Evolutionary conservation across 1,140 invertebrate species (phyloP).

Genomic region (Coptotermes formosanus): DNA sequence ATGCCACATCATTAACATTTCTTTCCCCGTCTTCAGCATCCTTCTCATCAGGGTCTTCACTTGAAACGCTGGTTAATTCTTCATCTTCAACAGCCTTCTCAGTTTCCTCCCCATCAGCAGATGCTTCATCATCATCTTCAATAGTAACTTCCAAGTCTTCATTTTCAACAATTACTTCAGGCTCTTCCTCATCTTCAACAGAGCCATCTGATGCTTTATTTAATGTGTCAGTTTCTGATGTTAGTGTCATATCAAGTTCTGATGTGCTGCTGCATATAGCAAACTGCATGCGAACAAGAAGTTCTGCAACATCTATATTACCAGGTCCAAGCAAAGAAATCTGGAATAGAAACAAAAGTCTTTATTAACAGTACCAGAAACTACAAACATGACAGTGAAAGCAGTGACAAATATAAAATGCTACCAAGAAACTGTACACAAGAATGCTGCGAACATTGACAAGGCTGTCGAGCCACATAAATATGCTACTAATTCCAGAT

Average conservation of each 20-base stretch:
- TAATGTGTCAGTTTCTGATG: neutral
- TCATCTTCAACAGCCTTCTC: neutral
- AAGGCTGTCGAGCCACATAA: too few relatives aligned
- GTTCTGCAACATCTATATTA: constrained; percentile 12
- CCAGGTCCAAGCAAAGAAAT: constrained; percentile 23
- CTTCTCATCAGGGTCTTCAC: neutral
- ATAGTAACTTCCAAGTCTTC: neutral
- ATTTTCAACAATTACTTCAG: neutral
- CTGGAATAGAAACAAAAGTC: neutral
- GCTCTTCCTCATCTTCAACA: neutral
- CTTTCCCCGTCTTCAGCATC: neutral
- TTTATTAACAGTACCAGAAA: too few relatives aligned
- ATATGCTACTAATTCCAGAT: too few relatives aligned
- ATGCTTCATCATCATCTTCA: neutral
- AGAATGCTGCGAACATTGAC: too few relatives aligned
- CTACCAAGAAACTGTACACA: too few relatives aligned
- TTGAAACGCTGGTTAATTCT: neutral
- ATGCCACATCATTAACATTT: neutral
- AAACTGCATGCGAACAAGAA: constrained; percentile 25
- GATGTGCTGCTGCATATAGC: neutral
- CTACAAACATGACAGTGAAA: too few relatives aligned
- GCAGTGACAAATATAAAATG: too few relatives aligned
- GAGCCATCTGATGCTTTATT: neutral
- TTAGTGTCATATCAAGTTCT: neutral
- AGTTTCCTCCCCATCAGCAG: neutral